These are phyloP conservation scores for Pycnomerus fuliginosus DNA, from an alignment of 2,888 invertebrate species.

Conservation along the genomic window DNA sequence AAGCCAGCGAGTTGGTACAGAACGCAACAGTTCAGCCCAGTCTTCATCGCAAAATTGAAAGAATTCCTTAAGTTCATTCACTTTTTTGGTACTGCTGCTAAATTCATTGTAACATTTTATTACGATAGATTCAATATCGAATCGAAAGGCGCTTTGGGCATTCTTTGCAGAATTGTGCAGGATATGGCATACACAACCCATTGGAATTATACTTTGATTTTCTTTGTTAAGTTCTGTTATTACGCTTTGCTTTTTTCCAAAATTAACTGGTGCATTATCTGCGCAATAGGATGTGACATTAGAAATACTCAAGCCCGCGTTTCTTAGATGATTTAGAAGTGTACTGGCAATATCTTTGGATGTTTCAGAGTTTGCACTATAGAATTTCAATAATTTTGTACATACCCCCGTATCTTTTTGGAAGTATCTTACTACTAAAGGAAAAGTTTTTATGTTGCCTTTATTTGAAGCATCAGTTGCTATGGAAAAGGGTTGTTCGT, in stretches of 20 bases:
- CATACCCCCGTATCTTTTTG: not conserved
- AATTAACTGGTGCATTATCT: constrained; percentile 12
- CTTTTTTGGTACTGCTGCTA: constrained; percentile 7
- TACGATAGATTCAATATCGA: constrained; percentile 5
- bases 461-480: not conserved
- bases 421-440: not conserved
- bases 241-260: constrained; percentile 15
- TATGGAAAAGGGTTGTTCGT: not conserved
- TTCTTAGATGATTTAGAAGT: constrained; percentile 3
- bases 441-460: not conserved
- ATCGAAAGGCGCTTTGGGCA: constrained; percentile 4
- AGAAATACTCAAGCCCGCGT: constrained; percentile 2
- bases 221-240: constrained; percentile 7
- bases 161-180: constrained; percentile 1
- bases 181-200: not conserved
- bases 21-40: constrained; percentile 10
- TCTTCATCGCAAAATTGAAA: constrained; percentile 9
- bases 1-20: constrained; percentile 11
- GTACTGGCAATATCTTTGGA: constrained; percentile 10
- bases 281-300: constrained; percentile 12
- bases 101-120: not conserved
- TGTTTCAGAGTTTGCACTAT: constrained; percentile 8
- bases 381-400: constrained; percentile 15
- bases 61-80: constrained; percentile 9
- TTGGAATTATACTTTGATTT: constrained; percentile 6